A percentile compares a stretch with the other conserved stretches of the same genome.
Conservation (phyloP, 2,113 vertebrate species). For the Syrmaticus mikado region DNA sequence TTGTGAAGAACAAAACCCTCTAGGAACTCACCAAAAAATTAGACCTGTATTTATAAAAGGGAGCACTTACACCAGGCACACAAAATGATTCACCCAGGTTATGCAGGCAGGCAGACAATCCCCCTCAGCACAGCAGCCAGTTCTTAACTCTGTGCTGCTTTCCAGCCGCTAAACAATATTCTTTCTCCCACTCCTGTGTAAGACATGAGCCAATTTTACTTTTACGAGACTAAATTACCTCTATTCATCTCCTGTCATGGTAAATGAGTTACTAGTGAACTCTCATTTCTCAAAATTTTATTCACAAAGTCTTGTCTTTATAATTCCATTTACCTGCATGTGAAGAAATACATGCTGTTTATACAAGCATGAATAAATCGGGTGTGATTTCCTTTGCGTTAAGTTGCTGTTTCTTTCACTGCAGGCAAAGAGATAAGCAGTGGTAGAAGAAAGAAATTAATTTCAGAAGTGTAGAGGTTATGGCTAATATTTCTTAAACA, state of each 20-base stretch:
- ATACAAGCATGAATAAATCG: conserved; percentile 18
- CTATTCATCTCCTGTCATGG: conserved; percentile 67
- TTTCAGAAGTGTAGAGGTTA: neutral
- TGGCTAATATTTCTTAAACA: neutral
- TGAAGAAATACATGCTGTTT: conserved; percentile 24
- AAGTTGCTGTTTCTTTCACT: neutral
- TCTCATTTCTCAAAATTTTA: conserved; percentile 63
- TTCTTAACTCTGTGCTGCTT: neutral
- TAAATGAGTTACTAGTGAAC: conserved; percentile 61
- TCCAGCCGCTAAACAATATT: conserved; percentile 37
- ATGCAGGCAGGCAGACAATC: conserved; percentile 21
- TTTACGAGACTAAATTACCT: conserved; percentile 66
- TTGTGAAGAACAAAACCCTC: conserved; percentile 1
- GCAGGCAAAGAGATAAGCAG: neutral
- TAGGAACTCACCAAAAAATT: conserved; percentile 3
- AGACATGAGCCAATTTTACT: conserved; percentile 66
- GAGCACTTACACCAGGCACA: neutral
- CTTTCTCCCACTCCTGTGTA: conserved; percentile 40
- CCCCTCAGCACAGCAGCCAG: conserved; percentile 29
- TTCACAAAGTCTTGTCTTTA: conserved; percentile 45
- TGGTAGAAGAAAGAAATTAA: neutral
- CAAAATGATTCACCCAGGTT: conserved; percentile 4
- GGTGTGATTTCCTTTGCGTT: neutral
- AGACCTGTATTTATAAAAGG: conserved; percentile 25
- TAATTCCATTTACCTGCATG: conserved; percentile 28